Conservation (phyloP, 2,113 vertebrate genomes). For the Mesocricetus auratus region DNA sequence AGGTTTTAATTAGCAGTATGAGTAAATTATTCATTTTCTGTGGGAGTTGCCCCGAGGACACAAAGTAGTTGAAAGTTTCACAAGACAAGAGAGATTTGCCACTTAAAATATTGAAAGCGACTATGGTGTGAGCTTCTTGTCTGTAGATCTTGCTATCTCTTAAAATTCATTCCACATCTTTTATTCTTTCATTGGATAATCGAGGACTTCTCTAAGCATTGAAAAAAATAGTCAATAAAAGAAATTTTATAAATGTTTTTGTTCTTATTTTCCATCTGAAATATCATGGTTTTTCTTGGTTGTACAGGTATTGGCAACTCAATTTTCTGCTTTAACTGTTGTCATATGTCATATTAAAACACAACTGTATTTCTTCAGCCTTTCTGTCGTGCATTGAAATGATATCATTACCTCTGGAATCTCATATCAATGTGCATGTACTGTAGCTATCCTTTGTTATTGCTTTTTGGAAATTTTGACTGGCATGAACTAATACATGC, state of each 20-base stretch:
- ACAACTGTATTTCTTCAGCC: not conserved
- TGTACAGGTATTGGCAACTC: not conserved
- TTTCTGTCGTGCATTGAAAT: not conserved
- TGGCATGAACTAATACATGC: not conserved
- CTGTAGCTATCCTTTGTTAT: not conserved
- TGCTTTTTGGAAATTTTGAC: not conserved
- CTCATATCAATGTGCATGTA: not conserved
- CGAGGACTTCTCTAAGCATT: not conserved
- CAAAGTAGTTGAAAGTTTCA: constrained; percentile 67
- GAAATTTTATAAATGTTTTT: not conserved
- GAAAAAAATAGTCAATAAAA: not conserved
- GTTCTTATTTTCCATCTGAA: not conserved
- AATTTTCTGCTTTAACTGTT: not conserved
- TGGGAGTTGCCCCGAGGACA: constrained; percentile 53
- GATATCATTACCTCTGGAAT: no score
- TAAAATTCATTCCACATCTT: constrained; percentile 1
- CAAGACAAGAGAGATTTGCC: constrained; percentile 48
- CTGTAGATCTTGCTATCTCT: not conserved
- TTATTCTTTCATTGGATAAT: not conserved
- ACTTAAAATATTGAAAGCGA: constrained; percentile 51
- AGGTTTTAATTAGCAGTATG: constrained; percentile 75
- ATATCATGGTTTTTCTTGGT: not conserved
- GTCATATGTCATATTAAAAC: not conserved
- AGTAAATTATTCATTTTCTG: constrained; percentile 76
- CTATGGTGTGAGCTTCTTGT: not conserved